Evolutionary conservation across 1,140 invertebrate genomes (phyloP).

Genomic region (Halictus rubicundus): DNA sequence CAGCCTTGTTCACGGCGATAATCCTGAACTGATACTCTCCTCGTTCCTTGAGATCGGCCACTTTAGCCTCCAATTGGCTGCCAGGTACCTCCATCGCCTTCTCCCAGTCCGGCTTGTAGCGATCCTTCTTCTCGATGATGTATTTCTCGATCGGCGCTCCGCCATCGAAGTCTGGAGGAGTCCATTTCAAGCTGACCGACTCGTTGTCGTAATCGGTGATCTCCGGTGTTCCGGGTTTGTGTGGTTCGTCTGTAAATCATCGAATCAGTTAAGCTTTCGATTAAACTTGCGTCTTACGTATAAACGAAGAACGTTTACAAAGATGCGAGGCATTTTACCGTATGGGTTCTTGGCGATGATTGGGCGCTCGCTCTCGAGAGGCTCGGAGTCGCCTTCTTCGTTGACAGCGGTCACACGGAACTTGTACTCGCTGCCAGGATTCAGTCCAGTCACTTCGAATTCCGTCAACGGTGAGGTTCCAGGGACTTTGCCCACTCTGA

Average conservation of each 20-base stretch:
- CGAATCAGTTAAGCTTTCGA: neutral
- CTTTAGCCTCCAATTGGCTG: conserved; percentile 87
- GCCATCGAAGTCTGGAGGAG: conserved; percentile 93
- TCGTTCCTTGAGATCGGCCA: conserved; percentile 93
- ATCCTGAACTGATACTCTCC: conserved; percentile 97
- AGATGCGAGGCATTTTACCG: too few species aligned
- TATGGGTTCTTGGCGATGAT: conserved; percentile 98
- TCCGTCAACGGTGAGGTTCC: conserved; percentile 88
- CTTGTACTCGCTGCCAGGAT: conserved; percentile 95
- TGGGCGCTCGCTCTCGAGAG: conserved; percentile 90
- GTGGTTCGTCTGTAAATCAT: conserved; percentile 85
- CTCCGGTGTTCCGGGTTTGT: conserved; percentile 94
- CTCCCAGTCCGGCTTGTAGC: conserved; percentile 89
- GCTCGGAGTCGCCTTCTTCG: conserved; percentile 97
- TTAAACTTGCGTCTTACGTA: too few species aligned
- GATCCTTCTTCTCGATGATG: conserved; percentile 98
- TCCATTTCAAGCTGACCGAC: conserved; percentile 96
- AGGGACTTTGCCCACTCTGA: conserved; percentile 89
- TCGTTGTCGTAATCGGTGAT: conserved; percentile 96
- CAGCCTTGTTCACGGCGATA: conserved; percentile 97
- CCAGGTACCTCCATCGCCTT: conserved; percentile 90
- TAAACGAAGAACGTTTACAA: too few species aligned
- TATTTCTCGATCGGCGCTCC: conserved; percentile 98
- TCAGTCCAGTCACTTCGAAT: conserved; percentile 94
- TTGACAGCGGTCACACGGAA: conserved; percentile 98